These are phyloP conservation scores for Pocillopora grandis DNA, from an alignment of 92 coral and sea anemone genomes.

Conservation along the genomic window DNA sequence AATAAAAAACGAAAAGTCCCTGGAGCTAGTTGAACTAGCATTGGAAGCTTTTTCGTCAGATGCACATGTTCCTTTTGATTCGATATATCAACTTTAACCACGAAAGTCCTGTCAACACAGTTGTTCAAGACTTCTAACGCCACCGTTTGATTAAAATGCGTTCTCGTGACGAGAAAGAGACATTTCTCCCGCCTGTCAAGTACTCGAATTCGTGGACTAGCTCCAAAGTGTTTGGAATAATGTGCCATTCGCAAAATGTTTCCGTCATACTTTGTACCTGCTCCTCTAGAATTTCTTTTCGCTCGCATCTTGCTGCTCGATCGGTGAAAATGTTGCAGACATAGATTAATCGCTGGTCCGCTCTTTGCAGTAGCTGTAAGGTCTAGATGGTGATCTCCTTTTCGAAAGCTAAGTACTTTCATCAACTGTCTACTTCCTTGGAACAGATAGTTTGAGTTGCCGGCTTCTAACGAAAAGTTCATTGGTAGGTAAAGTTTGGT, in stretches of 20 bases:
- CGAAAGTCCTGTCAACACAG: conserved; percentile 3
- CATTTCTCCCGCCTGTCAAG: conserved; percentile 29
- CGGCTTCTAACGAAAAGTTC: neutral
- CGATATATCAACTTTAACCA: conserved; percentile 12
- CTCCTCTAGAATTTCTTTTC: conserved; percentile 8
- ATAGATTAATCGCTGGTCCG: conserved; percentile 28
- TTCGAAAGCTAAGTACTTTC: neutral
- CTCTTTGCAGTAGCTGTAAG: conserved; percentile 37
- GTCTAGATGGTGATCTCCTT: conserved; percentile 45
- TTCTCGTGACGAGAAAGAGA: conserved; percentile 16
- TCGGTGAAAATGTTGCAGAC: conserved; percentile 33
- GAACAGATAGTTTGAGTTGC: neutral
- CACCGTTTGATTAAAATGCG: neutral
- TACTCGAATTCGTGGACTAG: neutral
- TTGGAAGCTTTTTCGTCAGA: conserved; percentile 20
- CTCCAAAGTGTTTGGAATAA: conserved; percentile 4
- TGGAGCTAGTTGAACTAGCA: conserved; percentile 34
- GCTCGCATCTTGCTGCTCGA: conserved; percentile 21
- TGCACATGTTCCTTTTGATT: neutral
- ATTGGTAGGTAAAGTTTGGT: conserved; percentile 49
- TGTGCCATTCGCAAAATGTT: neutral
- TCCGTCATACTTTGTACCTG: neutral
- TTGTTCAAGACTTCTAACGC: conserved; percentile 35
- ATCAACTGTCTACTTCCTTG: neutral
- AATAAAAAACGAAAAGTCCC: conserved; percentile 40